Conservation (phyloP, 2,888 invertebrate species). For the Phortica okadai region DNA sequence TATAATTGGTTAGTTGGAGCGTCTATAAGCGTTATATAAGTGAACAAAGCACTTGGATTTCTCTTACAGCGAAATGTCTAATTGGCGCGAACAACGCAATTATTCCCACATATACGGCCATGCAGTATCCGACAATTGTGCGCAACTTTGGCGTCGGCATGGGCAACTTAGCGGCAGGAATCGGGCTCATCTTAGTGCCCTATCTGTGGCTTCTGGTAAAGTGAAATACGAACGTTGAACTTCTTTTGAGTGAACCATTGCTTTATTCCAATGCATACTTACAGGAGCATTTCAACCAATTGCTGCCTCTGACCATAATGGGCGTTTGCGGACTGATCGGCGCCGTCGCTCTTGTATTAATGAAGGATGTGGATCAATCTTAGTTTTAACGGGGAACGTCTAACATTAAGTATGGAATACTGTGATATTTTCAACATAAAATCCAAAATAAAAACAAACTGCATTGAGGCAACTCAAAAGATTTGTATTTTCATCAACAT, state of each 20-base stretch:
- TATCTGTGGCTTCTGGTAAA: conserved; percentile 86
- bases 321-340: conserved; percentile 78
- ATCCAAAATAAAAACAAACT: too few relatives aligned
- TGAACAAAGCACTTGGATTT: background rate
- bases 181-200: conserved; percentile 87
- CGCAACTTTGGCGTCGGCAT: conserved; percentile 85
- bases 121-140: conserved; percentile 84
- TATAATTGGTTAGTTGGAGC: conserved; percentile 79
- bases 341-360: conserved; percentile 77
- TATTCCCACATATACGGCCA: conserved; percentile 85
- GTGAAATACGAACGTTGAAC: conserved; percentile 52
- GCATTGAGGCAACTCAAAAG: too few relatives aligned
- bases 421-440: conserved; percentile 24
- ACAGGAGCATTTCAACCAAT: conserved; percentile 76
- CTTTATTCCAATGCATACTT: conserved; percentile 34
- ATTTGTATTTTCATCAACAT: too few relatives aligned
- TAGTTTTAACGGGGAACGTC: conserved; percentile 58
- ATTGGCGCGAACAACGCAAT: conserved; percentile 88
- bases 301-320: conserved; percentile 78
- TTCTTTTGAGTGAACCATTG: conserved; percentile 5
- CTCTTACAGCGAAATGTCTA: conserved; percentile 81
- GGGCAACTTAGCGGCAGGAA: conserved; percentile 85
- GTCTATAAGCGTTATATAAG: background rate
- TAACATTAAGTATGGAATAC: conserved; percentile 46
- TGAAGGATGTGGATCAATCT: conserved; percentile 74